These are phyloP conservation scores for Agapornis roseicollis DNA, from an alignment of 2,113 vertebrate species.

Conservation along the genomic window DNA sequence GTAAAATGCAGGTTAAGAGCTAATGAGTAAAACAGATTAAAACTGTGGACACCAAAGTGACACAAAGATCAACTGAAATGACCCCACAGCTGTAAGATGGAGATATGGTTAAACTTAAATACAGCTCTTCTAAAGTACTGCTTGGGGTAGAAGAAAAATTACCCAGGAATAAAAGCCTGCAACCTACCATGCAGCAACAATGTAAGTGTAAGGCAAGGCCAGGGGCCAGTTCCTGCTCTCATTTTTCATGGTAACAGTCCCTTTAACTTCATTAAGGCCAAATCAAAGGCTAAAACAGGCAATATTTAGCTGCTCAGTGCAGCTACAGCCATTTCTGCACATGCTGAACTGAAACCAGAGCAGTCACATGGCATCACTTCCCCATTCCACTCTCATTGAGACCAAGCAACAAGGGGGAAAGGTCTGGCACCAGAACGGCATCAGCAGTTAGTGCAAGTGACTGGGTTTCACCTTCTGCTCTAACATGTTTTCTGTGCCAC, in stretches of 20 bases:
- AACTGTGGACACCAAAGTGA: not conserved
- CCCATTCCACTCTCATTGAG: not conserved
- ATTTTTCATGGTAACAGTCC: not conserved
- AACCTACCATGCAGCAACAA: not conserved
- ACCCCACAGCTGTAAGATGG: not conserved
- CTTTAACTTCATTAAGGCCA: not conserved
- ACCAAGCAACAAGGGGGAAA: not conserved
- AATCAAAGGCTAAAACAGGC: not conserved
- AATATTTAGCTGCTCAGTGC: not conserved
- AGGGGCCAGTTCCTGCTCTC: not conserved
- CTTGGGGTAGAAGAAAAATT: not conserved
- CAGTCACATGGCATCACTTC: not conserved
- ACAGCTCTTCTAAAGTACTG: not conserved
- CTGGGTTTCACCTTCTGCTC: not conserved
- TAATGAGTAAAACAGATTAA: not conserved
- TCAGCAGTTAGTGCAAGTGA: not conserved
- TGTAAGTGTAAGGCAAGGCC: not conserved
- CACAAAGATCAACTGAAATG: not conserved
- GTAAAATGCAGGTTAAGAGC: not conserved
- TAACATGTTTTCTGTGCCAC: not conserved
- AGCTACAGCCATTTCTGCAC: not conserved
- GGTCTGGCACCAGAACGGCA: not conserved
- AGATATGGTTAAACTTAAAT: not conserved
- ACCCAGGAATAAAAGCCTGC: not conserved
- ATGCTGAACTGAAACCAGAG: conserved; percentile 9